Conservation (phyloP, 2,113 vertebrate species). For the Psephotus haematonotus region DNA sequence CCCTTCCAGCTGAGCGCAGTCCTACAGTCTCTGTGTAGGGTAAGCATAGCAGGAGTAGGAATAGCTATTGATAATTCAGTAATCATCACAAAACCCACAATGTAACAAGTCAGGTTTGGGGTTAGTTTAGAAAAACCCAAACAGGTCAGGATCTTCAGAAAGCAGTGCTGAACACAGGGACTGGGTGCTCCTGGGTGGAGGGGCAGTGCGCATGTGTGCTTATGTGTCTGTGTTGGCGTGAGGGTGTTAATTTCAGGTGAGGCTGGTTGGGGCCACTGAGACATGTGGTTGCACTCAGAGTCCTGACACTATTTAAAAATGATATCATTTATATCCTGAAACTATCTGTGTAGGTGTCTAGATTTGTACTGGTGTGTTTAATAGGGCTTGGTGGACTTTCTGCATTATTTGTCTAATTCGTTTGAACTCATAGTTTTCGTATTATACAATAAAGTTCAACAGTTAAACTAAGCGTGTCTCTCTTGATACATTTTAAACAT, state of each 20-base stretch:
- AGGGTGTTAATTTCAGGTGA: background rate
- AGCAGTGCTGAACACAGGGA: background rate
- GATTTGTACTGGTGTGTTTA: background rate
- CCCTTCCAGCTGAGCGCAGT: rapidly evolving
- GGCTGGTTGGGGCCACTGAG: background rate
- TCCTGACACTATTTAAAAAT: background rate
- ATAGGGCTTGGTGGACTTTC: background rate
- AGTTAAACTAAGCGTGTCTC: background rate
- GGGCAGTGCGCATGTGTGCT: background rate
- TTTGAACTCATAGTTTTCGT: background rate
- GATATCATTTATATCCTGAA: rapidly evolving
- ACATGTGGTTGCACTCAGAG: background rate
- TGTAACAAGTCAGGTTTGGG: background rate
- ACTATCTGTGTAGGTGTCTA: background rate
- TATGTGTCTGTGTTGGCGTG: background rate
- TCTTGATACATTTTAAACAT: background rate
- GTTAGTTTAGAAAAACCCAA: background rate
- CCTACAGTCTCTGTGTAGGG: background rate
- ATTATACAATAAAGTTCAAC: background rate
- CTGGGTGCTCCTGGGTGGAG: background rate
- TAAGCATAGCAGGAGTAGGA: background rate
- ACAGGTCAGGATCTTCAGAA: background rate
- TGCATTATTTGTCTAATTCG: background rate
- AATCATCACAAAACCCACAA: background rate
- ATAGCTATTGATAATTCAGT: background rate